Percentiles rank a stretch among this genome's conserved stretches.
These are phyloP conservation scores for Martes martes DNA, from an alignment of 2,113 vertebrate species.

Conservation along the genomic window DNA sequence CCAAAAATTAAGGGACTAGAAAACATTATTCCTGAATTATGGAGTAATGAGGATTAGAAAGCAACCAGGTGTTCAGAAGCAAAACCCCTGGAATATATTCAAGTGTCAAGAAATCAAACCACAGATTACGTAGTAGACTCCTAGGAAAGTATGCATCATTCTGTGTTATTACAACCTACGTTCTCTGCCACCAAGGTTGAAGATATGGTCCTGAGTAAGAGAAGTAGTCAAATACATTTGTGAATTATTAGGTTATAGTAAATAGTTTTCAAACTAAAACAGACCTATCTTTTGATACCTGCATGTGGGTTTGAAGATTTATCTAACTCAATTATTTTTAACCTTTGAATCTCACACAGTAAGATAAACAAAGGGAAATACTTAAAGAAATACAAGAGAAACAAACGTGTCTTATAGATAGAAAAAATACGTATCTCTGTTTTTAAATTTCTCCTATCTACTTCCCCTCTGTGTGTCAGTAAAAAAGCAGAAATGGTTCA, in stretches of 20 bases:
- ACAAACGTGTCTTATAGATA: neutral
- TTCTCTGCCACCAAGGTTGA: neutral
- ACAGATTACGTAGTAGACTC: neutral
- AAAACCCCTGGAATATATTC: neutral
- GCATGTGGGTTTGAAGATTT: neutral
- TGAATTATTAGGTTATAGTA: neutral
- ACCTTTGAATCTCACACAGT: neutral
- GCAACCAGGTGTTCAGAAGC: neutral
- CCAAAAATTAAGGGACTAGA: neutral
- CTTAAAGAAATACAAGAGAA: neutral
- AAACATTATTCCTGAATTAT: neutral
- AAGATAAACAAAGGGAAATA: neutral
- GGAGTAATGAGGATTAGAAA: neutral
- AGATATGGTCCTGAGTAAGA: neutral
- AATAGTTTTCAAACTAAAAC: neutral
- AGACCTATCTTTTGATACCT: neutral
- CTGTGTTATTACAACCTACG: neutral
- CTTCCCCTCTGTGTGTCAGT: neutral
- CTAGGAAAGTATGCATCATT: neutral
- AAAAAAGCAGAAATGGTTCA: conserved; percentile 8
- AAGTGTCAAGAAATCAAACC: neutral
- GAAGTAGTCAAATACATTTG: neutral
- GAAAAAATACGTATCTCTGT: neutral
- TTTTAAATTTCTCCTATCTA: neutral
- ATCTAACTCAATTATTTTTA: neutral